Evolutionary conservation across 2,888 invertebrate species (phyloP).

Genomic region (Aquatica leii): DNA sequence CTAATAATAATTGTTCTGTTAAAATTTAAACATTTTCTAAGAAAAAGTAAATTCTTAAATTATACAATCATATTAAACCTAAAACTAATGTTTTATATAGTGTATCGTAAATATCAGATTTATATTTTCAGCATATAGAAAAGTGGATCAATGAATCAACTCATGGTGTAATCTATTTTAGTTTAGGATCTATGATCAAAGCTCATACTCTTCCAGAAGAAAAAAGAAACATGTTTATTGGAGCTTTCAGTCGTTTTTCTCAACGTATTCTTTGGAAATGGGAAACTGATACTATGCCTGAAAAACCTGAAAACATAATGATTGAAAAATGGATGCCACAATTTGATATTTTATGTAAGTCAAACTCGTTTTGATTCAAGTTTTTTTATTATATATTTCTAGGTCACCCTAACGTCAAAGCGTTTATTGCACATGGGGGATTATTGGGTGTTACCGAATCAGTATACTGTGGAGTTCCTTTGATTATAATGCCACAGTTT

Average conservation of each 20-base stretch:
- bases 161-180: conserved; percentile 77
- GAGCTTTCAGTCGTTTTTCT: conserved; percentile 69
- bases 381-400: too few species aligned
- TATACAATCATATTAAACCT: too few species aligned
- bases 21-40: too few species aligned
- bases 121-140: conserved; percentile 66
- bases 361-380: too few species aligned
- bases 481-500: conserved; percentile 73
- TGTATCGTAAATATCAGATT: neutral
- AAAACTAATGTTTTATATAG: too few species aligned
- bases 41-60: too few species aligned
- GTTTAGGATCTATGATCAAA: conserved; percentile 79
- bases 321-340: conserved; percentile 77
- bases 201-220: conserved; percentile 69
- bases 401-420: conserved; percentile 74
- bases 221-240: conserved; percentile 67
- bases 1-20: too few species aligned
- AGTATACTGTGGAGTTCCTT: conserved; percentile 71
- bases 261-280: conserved; percentile 82
- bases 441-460: conserved; percentile 74
- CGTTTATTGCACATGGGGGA: conserved; percentile 74
- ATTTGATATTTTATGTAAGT: conserved; percentile 80
- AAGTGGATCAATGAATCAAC: conserved; percentile 71
- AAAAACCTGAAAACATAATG: conserved; percentile 70
- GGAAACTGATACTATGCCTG: conserved; percentile 69